Percentiles rank a stretch among this genome's conserved stretches.
Evolutionary conservation across 2,113 vertebrate genomes (phyloP).

Genomic region (Halcyon malimbica): DNA sequence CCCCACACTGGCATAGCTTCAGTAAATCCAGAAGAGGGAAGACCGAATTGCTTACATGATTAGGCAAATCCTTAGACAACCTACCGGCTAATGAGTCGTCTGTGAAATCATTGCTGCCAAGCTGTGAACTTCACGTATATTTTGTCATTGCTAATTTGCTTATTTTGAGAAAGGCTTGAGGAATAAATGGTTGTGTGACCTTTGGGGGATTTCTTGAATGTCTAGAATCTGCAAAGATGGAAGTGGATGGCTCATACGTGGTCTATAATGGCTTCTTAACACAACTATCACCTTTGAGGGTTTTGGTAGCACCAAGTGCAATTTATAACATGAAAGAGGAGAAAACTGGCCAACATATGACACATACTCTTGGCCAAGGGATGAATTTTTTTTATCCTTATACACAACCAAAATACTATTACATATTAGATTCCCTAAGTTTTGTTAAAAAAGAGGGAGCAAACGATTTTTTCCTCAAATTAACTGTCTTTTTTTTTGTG

Average conservation of each 20-base stretch:
- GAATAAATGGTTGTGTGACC: not conserved
- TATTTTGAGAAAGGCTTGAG: not conserved
- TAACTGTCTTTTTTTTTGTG: not conserved
- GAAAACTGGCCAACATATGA: not conserved
- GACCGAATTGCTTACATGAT: not conserved
- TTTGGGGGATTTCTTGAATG: not conserved
- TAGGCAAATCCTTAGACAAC: not conserved
- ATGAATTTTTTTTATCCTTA: not conserved
- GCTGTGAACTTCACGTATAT: not conserved
- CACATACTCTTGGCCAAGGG: not conserved
- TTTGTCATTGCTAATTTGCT: not conserved
- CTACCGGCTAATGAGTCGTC: not conserved
- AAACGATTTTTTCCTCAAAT: not conserved
- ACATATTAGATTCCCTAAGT: not conserved
- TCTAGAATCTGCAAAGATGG: not conserved
- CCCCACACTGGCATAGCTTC: not conserved
- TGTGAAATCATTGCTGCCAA: not conserved
- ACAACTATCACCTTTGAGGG: not conserved
- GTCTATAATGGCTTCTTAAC: not conserved
- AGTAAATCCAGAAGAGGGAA: not conserved
- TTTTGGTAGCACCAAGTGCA: not conserved
- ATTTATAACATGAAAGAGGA: not conserved
- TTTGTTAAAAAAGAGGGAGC: not conserved
- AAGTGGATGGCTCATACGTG: not conserved
- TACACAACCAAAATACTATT: not conserved